Evolutionary conservation across 2,888 invertebrate genomes (phyloP).

Genomic region (Hypsopygia costalis): DNA sequence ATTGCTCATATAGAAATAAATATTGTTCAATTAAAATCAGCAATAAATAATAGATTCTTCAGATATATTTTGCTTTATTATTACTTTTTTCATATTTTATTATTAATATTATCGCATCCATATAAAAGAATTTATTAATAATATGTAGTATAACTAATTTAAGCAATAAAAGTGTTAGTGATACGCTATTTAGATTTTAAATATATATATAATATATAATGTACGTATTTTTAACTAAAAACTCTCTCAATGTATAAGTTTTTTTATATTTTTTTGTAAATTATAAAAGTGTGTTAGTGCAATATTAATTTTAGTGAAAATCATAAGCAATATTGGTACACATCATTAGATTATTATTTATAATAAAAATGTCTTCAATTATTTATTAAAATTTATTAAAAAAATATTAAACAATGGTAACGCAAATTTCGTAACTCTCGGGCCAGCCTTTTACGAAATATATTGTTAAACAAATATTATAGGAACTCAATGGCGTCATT

Average conservation of each 20-base stretch:
- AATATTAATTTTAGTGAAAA: conserved; percentile 64
- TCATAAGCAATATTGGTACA: conserved; percentile 65
- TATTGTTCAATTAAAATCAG: background rate
- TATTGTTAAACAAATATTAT: too few relatives aligned
- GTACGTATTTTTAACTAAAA: conserved; percentile 23
- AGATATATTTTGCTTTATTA: too few relatives aligned
- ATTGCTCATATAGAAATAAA: too few relatives aligned
- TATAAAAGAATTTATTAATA: conserved; percentile 69
- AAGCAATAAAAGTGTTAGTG: conserved; percentile 74
- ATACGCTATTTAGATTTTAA: conserved; percentile 40
- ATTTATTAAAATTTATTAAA: conserved; percentile 5
- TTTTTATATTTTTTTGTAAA: conserved; percentile 12
- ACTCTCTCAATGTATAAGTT: conserved; percentile 11
- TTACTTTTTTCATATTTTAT: background rate
- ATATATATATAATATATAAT: conserved; percentile 10
- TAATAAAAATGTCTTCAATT: conserved; percentile 2
- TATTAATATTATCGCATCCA: conserved; percentile 40
- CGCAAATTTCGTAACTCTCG: too few relatives aligned
- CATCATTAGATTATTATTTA: conserved; percentile 40
- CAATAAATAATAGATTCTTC: background rate
- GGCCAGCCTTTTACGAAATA: too few relatives aligned
- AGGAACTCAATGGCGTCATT: too few relatives aligned
- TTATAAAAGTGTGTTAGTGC: conserved; percentile 41
- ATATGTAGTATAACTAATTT: conserved; percentile 48
- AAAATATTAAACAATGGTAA: conserved; percentile 5